Percentiles rank a stretch among this genome's conserved stretches.
These are phyloP conservation scores for Motacilla tschutschensis DNA, from an alignment of 2,113 vertebrate species.

Conservation along the genomic window DNA sequence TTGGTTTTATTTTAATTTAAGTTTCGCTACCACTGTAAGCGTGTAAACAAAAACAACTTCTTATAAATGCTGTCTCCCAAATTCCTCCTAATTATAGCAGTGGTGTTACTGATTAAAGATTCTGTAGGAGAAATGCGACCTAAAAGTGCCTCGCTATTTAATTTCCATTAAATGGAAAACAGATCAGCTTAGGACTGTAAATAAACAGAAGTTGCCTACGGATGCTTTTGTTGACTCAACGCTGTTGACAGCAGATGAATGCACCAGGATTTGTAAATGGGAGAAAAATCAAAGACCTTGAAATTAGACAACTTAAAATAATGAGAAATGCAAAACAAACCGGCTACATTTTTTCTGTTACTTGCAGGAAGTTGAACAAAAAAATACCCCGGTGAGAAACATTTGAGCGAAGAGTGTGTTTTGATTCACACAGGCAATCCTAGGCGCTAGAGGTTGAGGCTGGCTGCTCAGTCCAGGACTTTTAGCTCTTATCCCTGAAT, in stretches of 20 bases:
- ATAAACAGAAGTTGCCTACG: slow-evolving; percentile 55
- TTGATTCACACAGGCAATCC: background rate
- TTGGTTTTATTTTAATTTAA: slow-evolving; percentile 42
- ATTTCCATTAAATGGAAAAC: slow-evolving; percentile 63
- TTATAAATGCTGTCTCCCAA: slow-evolving; percentile 24
- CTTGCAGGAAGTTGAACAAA: background rate
- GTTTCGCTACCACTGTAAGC: slow-evolving; percentile 6
- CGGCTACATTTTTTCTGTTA: background rate
- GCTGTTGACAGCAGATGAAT: slow-evolving; percentile 59
- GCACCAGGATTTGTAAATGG: slow-evolving; percentile 22
- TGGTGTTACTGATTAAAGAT: slow-evolving; percentile 34
- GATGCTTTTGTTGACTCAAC: slow-evolving; percentile 61
- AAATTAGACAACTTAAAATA: slow-evolving; percentile 5
- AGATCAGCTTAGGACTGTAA: slow-evolving; percentile 52
- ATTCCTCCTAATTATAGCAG: slow-evolving; percentile 48
- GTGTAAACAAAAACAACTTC: slow-evolving; percentile 51
- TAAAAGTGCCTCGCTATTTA: slow-evolving; percentile 47
- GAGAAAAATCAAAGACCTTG: slow-evolving; percentile 14
- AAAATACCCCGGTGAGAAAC: background rate
- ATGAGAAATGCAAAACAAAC: background rate
- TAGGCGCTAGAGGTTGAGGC: background rate
- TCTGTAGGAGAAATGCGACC: slow-evolving; percentile 44
- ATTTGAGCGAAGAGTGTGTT: background rate
- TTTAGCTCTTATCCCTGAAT: background rate
- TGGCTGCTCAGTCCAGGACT: background rate